Conservation (phyloP, 2,113 vertebrate genomes). For the Antennarius striatus region DNA sequence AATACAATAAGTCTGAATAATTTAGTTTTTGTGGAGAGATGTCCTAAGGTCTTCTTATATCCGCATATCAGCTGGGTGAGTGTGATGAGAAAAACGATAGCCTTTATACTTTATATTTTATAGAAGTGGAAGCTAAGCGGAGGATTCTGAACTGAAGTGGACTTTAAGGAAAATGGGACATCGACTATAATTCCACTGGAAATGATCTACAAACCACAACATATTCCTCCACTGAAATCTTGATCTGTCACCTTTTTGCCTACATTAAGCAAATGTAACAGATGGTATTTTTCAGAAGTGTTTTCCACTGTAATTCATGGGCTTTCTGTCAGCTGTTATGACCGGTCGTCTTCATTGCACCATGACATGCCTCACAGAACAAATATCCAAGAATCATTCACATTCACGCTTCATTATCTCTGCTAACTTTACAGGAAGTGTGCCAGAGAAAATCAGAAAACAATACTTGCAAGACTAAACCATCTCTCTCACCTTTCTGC, state of each 20-base stretch:
- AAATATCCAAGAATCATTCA: slow-evolving; percentile 37
- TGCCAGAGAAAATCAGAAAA: slow-evolving; percentile 24
- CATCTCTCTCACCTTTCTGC: slow-evolving; percentile 24
- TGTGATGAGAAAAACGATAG: slow-evolving; percentile 38
- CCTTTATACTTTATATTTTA: slow-evolving; percentile 40
- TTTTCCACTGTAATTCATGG: slow-evolving; percentile 17
- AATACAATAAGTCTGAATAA: slow-evolving; percentile 72
- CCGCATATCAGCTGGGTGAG: slow-evolving; percentile 28
- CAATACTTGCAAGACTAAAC: slow-evolving; percentile 2
- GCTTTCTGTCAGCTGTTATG: slow-evolving; percentile 40
- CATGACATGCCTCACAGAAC: slow-evolving; percentile 34
- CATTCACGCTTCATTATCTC: slow-evolving; percentile 54
- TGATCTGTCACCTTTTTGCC: slow-evolving; percentile 40
- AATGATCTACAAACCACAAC: slow-evolving; percentile 14
- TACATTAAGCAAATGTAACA: slow-evolving; percentile 33
- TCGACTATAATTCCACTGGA: neutral
- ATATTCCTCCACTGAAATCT: slow-evolving; percentile 1
- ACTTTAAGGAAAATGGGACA: neutral
- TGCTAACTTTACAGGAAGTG: slow-evolving; percentile 30
- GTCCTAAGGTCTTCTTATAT: slow-evolving; percentile 61
- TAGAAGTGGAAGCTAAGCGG: slow-evolving; percentile 4
- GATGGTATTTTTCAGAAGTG: slow-evolving; percentile 40
- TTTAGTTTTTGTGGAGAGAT: slow-evolving; percentile 60
- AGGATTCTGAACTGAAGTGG: slow-evolving; percentile 19
- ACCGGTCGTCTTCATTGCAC: slow-evolving; percentile 30